Percentiles rank a stretch among this genome's conserved stretches.
These are phyloP conservation scores for Tolypeutes matacus DNA, from an alignment of 2,797 vertebrate species.

Conservation along the genomic window DNA sequence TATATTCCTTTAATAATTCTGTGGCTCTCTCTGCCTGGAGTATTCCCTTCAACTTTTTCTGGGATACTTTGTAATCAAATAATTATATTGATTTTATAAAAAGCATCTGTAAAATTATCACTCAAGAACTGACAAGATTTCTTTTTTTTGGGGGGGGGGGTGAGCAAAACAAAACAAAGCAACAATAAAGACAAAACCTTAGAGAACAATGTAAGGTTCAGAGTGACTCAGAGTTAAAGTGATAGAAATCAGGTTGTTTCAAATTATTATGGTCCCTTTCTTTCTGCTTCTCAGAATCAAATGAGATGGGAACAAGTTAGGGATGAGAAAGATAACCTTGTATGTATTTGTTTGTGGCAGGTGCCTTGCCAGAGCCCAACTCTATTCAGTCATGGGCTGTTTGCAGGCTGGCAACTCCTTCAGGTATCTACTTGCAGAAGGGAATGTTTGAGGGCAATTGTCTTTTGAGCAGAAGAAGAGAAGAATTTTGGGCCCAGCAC, in stretches of 20 bases:
- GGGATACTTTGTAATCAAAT: conserved; percentile 62
- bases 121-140: conserved; percentile 7
- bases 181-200: background rate
- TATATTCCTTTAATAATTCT: conserved; percentile 57
- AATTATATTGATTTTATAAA: conserved; percentile 53
- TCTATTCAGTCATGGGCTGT: background rate
- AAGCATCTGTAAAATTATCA: background rate
- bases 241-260: background rate
- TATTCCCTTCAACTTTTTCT: conserved; percentile 47
- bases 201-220: background rate
- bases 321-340: background rate
- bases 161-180: conserved; percentile 23
- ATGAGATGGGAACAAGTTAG: background rate
- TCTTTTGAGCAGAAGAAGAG: background rate
- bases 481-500: conserved; percentile 4
- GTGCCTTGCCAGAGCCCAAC: too few species aligned
- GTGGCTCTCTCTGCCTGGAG: conserved; percentile 44
- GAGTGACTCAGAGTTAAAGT: conserved; percentile 4
- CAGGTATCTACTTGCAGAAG: background rate
- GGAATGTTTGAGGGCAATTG: background rate
- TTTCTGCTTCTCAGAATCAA: conserved; percentile 16
- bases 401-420: background rate
- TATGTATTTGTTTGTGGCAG: background rate
- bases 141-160: background rate
- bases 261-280: background rate